phyloP scores from a whole-genome alignment of 2,888 invertebrate genomes.

The Teinopalpus imperialis region DNA sequence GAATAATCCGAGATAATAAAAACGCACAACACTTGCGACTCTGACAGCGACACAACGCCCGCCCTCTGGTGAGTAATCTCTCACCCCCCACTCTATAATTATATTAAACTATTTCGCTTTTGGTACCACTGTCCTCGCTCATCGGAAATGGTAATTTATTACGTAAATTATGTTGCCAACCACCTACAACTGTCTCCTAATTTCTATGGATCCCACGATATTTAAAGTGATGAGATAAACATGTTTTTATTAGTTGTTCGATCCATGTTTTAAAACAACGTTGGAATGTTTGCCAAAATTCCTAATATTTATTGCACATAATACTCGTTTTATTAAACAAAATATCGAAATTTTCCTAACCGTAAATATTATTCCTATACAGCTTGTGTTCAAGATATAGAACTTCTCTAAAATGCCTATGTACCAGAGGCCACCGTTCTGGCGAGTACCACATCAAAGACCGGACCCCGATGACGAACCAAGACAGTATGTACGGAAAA shows the following conservation, averaged over 20 bases:
- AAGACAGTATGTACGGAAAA: constrained; percentile 52
- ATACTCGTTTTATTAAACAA: constrained; percentile 2
- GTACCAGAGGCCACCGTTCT: constrained; percentile 84
- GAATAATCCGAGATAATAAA: constrained; percentile 70
- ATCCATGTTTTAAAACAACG: neutral
- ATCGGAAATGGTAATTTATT: constrained; percentile 57
- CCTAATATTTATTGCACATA: constrained; percentile 24
- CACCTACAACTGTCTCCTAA: constrained; percentile 46
- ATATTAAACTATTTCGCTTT: constrained; percentile 29
- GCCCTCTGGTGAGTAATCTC: constrained; percentile 67
- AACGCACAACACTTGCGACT: constrained; percentile 60
- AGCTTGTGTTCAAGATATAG: constrained; percentile 37
- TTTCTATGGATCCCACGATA: constrained; percentile 26
- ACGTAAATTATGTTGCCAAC: constrained; percentile 50
- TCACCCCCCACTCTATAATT: constrained; percentile 11
- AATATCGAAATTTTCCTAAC: neutral
- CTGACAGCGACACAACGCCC: constrained; percentile 54
- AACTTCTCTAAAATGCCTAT: constrained; percentile 60
- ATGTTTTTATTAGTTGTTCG: constrained; percentile 20
- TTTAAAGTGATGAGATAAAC: constrained; percentile 30
- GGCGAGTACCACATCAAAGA: constrained; percentile 77
- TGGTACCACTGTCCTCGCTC: constrained; percentile 40
- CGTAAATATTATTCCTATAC: constrained; percentile 33
- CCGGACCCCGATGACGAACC: constrained; percentile 67
- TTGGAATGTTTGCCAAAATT: constrained; percentile 14